phyloP scores from a whole-genome alignment of 2,888 invertebrate species.

The Drosophila diplacantha region DNA sequence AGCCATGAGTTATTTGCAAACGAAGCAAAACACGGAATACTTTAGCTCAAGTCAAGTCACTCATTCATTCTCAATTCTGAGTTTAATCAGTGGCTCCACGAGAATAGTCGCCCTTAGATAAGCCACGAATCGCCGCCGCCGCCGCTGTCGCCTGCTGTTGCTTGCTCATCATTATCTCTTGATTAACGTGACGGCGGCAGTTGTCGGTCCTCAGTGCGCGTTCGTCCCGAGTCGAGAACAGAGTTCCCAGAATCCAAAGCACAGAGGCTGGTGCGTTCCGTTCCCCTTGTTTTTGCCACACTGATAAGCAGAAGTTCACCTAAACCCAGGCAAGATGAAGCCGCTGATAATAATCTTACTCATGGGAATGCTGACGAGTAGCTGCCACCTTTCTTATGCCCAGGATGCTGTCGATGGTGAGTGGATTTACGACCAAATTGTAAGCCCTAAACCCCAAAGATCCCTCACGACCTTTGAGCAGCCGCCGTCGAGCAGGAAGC shows the following conservation, averaged over 20 bases:
- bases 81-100: slow-evolving; percentile 43
- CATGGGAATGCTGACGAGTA: slow-evolving; percentile 38
- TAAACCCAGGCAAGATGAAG: slow-evolving; percentile 52
- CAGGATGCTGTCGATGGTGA: slow-evolving; percentile 54
- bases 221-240: slow-evolving; percentile 34
- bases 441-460: background rate
- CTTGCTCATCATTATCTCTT: slow-evolving; percentile 66
- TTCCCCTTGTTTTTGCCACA: slow-evolving; percentile 21
- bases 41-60: slow-evolving; percentile 19
- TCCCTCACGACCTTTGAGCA: slow-evolving; percentile 34
- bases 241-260: slow-evolving; percentile 12
- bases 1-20: background rate
- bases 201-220: slow-evolving; percentile 34
- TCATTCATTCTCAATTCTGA: slow-evolving; percentile 42
- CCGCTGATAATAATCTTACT: slow-evolving; percentile 45
- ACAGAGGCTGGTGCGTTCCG: slow-evolving; percentile 30
- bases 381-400: slow-evolving; percentile 11
- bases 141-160: slow-evolving; percentile 8
- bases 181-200: slow-evolving; percentile 49
- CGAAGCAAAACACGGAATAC: background rate
- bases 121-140: slow-evolving; percentile 23
- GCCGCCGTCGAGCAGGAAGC: slow-evolving; percentile 19
- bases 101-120: slow-evolving; percentile 36
- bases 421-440: slow-evolving; percentile 3
- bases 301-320: slow-evolving; percentile 54